Conservation (phyloP, 64 coral and sea anemone genomes). For the Stylophora pistillata region DNA sequence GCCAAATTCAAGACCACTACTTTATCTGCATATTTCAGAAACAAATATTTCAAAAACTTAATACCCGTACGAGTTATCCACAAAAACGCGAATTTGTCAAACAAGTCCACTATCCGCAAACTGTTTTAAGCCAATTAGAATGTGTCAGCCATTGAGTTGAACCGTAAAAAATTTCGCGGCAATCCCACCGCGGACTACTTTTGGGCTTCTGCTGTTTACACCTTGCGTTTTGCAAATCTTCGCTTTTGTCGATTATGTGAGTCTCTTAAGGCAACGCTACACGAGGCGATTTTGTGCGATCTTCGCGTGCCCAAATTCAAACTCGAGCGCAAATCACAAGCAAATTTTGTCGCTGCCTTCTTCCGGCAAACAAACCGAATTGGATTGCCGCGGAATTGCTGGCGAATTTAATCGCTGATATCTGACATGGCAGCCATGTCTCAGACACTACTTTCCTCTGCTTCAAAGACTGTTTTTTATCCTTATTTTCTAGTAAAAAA, state of each 20-base stretch:
- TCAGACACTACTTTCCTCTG: conserved; percentile 12
- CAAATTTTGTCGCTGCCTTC: conserved; percentile 20
- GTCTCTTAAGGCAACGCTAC: too few species aligned
- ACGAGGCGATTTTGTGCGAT: neutral
- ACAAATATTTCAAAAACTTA: too few species aligned
- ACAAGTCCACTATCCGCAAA: neutral
- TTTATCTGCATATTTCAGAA: conserved; percentile 4
- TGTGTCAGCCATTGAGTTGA: conserved; percentile 5
- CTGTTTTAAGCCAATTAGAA: neutral
- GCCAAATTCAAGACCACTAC: conserved; percentile 1
- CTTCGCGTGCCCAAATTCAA: neutral
- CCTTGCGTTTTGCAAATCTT: too few species aligned
- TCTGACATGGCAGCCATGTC: conserved; percentile 7
- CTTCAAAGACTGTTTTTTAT: conserved; percentile 11
- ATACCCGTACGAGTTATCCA: neutral
- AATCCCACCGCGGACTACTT: too few species aligned
- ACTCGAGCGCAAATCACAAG: conserved; percentile 15
- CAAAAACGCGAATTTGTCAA: conserved; percentile 5
- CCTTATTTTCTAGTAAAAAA: conserved; percentile 2
- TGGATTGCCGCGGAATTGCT: neutral
- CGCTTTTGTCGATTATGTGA: too few species aligned
- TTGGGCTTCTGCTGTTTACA: too few species aligned
- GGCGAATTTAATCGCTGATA: conserved; percentile 1
- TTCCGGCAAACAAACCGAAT: neutral
- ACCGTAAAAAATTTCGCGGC: too few species aligned